Evolutionary conservation across 1,140 invertebrate genomes (phyloP).

Genomic region (Pemphigus obesinymphae): DNA sequence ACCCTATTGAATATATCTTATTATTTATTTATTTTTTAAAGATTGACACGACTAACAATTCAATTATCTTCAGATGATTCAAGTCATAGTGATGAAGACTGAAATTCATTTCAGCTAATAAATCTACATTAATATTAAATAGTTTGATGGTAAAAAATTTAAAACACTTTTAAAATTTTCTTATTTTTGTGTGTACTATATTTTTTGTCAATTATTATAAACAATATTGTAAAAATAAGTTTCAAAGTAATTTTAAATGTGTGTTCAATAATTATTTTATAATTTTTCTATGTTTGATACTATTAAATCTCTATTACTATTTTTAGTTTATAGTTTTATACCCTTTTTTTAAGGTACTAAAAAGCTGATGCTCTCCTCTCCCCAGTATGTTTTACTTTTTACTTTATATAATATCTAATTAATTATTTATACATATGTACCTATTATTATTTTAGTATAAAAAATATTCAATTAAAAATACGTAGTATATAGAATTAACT

Average conservation of each 20-base stretch:
- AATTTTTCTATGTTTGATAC: background rate
- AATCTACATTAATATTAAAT: background rate
- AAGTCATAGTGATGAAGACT: conserved; percentile 16
- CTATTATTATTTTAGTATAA: no score
- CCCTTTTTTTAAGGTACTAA: no score
- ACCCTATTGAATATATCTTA: background rate
- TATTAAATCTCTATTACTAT: background rate
- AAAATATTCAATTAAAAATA: no score
- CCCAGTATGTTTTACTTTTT: no score
- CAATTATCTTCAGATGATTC: background rate
- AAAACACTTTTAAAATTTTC: background rate
- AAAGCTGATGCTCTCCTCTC: no score
- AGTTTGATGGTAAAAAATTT: background rate
- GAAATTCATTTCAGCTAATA: background rate
- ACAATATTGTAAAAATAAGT: background rate
- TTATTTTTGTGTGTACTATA: background rate
- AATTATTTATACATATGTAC: no score
- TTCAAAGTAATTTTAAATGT: background rate
- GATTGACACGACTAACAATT: background rate
- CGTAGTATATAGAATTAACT: no score
- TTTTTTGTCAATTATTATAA: background rate
- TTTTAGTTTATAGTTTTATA: background rate
- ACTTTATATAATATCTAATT: no score
- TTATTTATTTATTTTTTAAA: background rate
- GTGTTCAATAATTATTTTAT: background rate